phyloP scores from a whole-genome alignment of 2,113 vertebrate genomes.

The Nerophis ophidion region DNA sequence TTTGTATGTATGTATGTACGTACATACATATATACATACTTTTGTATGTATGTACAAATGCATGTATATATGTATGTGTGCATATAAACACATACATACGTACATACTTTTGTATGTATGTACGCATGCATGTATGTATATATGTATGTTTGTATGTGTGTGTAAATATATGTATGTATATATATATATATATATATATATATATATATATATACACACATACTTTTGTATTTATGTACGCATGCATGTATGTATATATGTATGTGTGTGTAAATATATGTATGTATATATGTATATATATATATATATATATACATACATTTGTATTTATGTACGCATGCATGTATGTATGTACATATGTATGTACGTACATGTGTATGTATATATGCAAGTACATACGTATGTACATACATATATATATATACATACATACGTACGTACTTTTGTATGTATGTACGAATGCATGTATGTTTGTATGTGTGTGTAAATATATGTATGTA shows the following conservation, averaged over 20 bases:
- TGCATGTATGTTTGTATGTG: neutral
- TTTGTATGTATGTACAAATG: neutral
- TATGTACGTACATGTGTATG: neutral
- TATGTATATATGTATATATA: no score
- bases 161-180: no score
- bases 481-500: no score
- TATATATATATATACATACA: constrained; percentile 26
- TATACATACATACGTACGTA: no score
- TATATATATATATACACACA: no score
- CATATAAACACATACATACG: constrained; percentile 1
- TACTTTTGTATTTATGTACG: no score
- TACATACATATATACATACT: constrained; percentile 18
- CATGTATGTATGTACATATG: constrained; percentile 17
- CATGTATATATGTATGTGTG: no score
- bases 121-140: neutral
- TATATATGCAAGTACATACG: neutral
- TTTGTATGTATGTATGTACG: no score
- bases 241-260: no score
- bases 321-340: constrained; percentile 37
- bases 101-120: constrained; percentile 17
- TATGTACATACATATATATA: neutral
- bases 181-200: no score
- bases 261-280: no score
- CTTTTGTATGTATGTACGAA: neutral
- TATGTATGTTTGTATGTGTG: no score